Conservation (phyloP, 1,140 invertebrate species). For the Cyclina sinensis region DNA sequence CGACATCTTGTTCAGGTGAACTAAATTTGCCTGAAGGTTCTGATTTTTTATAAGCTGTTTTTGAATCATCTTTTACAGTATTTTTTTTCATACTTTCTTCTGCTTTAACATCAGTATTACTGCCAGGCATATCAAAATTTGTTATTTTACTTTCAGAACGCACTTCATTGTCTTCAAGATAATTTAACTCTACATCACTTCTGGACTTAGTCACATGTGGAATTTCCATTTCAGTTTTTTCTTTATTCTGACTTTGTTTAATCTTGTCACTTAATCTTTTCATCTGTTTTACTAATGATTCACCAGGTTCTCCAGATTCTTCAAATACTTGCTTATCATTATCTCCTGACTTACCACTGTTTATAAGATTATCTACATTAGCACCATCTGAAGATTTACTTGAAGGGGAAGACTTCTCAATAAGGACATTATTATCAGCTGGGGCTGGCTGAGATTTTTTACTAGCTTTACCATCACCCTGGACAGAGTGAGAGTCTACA, state of each 20-base stretch:
- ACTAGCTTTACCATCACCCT: constrained; percentile 13
- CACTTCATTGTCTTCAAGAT: neutral
- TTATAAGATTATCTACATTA: neutral
- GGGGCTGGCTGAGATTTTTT: neutral
- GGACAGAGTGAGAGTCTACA: neutral
- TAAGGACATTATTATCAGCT: neutral
- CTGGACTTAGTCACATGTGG: neutral
- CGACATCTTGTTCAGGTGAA: neutral
- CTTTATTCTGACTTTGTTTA: neutral
- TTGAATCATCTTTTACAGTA: neutral
- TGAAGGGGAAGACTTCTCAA: neutral
- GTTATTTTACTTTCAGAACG: neutral
- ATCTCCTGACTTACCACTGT: neutral
- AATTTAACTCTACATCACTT: no score
- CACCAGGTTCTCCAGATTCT: constrained; percentile 46
- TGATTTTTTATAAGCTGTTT: neutral
- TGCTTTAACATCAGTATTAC: neutral
- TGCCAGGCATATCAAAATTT: no score
- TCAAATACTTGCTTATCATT: constrained; percentile 25
- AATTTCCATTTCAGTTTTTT: neutral
- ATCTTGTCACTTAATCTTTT: constrained; percentile 60
- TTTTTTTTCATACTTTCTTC: neutral
- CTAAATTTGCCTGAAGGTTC: neutral
- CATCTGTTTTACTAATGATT: constrained; percentile 53
- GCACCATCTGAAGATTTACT: neutral